Percentiles rank a stretch among this genome's conserved stretches.
Evolutionary conservation across 2,797 vertebrate species (phyloP).

Genomic region (Enteromius unitaeniatus): DNA sequence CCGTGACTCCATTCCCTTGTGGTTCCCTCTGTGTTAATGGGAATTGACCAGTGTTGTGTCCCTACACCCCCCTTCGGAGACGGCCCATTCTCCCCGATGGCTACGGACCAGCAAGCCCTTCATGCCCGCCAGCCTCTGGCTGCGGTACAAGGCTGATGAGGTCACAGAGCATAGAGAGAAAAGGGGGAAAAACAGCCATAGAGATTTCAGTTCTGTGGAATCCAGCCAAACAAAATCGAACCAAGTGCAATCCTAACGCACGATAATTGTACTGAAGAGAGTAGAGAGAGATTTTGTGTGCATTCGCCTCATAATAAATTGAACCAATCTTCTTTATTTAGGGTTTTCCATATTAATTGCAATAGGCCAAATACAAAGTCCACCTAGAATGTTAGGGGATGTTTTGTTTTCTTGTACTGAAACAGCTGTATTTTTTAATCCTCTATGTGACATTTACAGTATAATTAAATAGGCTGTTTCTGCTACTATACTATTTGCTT

Average conservation of each 20-base stretch:
- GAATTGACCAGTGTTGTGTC: slow-evolving; percentile 73
- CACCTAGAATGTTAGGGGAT: background rate
- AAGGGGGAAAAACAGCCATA: slow-evolving; percentile 19
- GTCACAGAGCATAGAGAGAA: slow-evolving; percentile 33
- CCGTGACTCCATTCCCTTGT: slow-evolving; percentile 56
- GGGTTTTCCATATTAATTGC: slow-evolving; percentile 13
- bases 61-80: slow-evolving; percentile 49
- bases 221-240: slow-evolving; percentile 27
- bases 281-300: slow-evolving; percentile 18
- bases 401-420: background rate
- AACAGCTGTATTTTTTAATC: background rate
- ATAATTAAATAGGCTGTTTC: background rate
- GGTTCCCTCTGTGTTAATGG: slow-evolving; percentile 71
- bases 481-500: background rate
- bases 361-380: background rate
- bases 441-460: background rate
- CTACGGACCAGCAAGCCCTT: slow-evolving; percentile 43
- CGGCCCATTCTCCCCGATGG: slow-evolving; percentile 53
- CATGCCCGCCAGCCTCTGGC: slow-evolving; percentile 32
- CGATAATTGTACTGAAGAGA: slow-evolving; percentile 22
- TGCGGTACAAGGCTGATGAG: slow-evolving; percentile 47
- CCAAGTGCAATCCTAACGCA: slow-evolving; percentile 21
- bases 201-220: slow-evolving; percentile 19
- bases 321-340: background rate
- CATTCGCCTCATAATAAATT: background rate